Base-by-base conservation (phyloP, 2,888 invertebrate species). In the Pedicia rivosa region DNA sequence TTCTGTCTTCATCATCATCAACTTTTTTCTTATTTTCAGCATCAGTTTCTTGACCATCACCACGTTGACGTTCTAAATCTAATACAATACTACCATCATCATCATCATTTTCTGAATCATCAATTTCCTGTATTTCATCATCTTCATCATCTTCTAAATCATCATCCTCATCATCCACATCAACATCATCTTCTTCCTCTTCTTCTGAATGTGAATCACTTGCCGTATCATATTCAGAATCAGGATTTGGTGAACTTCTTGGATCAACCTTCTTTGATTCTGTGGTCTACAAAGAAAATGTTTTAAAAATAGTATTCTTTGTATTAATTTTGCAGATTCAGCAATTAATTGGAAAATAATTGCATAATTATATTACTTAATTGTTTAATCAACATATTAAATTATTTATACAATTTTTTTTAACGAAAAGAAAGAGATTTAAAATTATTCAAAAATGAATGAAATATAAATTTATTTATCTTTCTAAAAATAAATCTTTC, bases 1-100 rank as follows among this genome's bases (percentile, higher is more conserved):
- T 81, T 28, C 87, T 70, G 55, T 95, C 95, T 55, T 94, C 92
- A 51, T 90, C 91, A 51, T 86, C 82, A 54, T 94, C 94, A 3
- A 92, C 73, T 46, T 82, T 74, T 44, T 78, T 77, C 40, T 73
- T 71, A 1, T 69, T 64, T 44, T 74, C 75, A 20, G 50, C 45
- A 27, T 59, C 58, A 19, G 62, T 63, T 37, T 67, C 66, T 35
- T 81, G 77, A 33, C 72, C 77, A 53, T 81, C 82, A 2, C 77
- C 78, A 55, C 78, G 70, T 48, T 73, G 77, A 39, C 74, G 63
- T 46, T 78, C 75, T 29, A 43, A 38, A 37, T 40, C 43, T 8
- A 43, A 38, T 24, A 40, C 36, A 22, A 40, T 37, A 29, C 30
- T 36, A 14, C 38, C 38, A 22, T 35, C 33, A 15, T 31, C 40